Base-by-base conservation (phyloP, 2,888 invertebrate species). In the Abrostola triplasia region DNA sequence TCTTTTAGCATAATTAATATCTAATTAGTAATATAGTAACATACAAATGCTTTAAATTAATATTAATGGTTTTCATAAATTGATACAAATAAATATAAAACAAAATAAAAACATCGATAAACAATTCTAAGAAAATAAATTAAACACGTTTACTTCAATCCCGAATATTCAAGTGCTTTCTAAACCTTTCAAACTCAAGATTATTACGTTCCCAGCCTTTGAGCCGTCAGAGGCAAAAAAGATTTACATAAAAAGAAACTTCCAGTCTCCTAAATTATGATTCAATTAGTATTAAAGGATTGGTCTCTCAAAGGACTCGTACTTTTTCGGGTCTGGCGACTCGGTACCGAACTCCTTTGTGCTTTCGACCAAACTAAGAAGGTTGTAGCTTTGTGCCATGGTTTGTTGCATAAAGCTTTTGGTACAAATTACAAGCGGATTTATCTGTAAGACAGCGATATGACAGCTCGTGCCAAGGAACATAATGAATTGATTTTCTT, bases 201-300 rank as follows among this genome's bases (percentile, higher is more conserved):
- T 91, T 91, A 91, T 91, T 91, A 89, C 85, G 85, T 78, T 83
- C 82, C 85, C 84, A 88, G 85, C 87, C 89, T 92, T 90, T 90
- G 90, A 91, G 87, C 84, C 83, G 82, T 84, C 84, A 74, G 83
- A 86, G 86, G 87, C 84, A 88, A 92, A 88, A 92, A 92, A 92
- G 90, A 92, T 93, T 93, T 93, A 90, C 92, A 92, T 93, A 92
- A 93, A 94, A 94, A 93, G 92, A 93, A 94, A 94, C 89, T 93
- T 92, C 89, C 86, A 90, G 89, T 88, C 89, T 90, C 84, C 85
- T 83, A 91, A 93, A 94, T 94, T 94, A 94, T 93, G 92, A 94
- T 94, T 94, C 94, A 94, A 94, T 94, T 94, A 94, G 94, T 92
- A 92, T 94, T 94, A 94, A 92, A 91, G 94, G 92, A 92, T 93